A percentile compares a stretch with the other conserved stretches of the same genome.
Conservation (phyloP, 37 sponge, comb jelly and placozoan genomes). For the Cliona cf. orientalis region DNA sequence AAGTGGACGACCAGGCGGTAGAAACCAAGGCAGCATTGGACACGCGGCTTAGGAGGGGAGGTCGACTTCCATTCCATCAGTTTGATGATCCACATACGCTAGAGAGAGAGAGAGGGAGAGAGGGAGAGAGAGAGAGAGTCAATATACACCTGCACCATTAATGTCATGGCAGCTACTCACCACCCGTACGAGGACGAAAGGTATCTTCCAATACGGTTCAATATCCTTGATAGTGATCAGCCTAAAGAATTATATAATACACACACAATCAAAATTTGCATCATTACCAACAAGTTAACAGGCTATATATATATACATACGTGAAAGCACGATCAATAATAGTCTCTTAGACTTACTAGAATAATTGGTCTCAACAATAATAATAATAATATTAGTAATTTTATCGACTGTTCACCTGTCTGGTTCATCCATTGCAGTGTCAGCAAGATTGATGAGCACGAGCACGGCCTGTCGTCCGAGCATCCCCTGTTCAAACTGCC, state of each 20-base stretch:
- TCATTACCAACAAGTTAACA: neutral
- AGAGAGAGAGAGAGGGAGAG: neutral
- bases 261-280: neutral
- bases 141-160: neutral
- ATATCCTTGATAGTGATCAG: constrained; percentile 82
- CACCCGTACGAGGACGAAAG: constrained; percentile 13
- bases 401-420: constrained; percentile 51
- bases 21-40: constrained; percentile 12
- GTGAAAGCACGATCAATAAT: neutral
- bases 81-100: constrained; percentile 36
- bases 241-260: constrained; percentile 17
- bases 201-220: constrained; percentile 76
- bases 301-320: neutral
- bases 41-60: constrained; percentile 35
- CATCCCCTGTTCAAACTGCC: constrained; percentile 91
- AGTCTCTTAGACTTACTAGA: neutral
- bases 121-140: neutral
- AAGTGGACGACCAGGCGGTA: constrained; percentile 50
- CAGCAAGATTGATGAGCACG: constrained; percentile 75
- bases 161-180: constrained; percentile 7
- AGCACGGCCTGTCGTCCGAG: constrained; percentile 85
- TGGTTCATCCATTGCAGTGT: constrained; percentile 72
- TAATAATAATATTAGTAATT: neutral
- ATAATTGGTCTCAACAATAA: neutral
- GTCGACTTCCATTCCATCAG: neutral